Conservation (phyloP, 2,888 invertebrate species). For the Apamea monoglypha region DNA sequence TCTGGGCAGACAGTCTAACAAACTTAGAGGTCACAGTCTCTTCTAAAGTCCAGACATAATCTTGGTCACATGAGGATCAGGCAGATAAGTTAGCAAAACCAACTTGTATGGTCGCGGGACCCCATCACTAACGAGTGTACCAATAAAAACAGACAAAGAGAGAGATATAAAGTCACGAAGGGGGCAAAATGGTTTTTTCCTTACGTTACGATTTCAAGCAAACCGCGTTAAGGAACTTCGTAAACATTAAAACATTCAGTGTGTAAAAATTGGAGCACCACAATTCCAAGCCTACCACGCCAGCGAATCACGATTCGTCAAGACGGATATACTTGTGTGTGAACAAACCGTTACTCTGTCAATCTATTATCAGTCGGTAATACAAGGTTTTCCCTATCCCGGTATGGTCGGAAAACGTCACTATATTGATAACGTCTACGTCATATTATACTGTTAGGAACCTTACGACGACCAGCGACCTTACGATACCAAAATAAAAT, state of each 20-base stretch:
- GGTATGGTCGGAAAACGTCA: constrained; percentile 2
- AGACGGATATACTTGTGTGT: background rate
- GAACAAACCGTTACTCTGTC: background rate
- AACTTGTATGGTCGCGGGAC: no score
- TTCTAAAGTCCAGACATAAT: no score
- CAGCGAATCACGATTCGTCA: background rate
- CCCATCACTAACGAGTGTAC: no score
- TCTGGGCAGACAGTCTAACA: no score
- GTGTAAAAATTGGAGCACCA: background rate
- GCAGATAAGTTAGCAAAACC: no score
- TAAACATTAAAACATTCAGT: background rate
- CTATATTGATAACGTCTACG: background rate
- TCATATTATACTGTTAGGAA: background rate
- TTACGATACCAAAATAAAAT: background rate
- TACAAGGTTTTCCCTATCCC: constrained; percentile 2
- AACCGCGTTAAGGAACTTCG: no score
- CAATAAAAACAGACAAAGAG: no score
- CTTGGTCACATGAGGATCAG: no score
- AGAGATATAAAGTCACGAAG: no score
- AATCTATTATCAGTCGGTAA: background rate
- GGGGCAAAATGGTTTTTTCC: no score
- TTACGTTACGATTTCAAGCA: no score
- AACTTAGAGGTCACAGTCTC: no score
- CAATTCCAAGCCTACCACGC: background rate
- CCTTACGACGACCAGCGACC: background rate